Evolutionary conservation across 2,113 vertebrate genomes (phyloP).

Genomic region (Sterna hirundo): DNA sequence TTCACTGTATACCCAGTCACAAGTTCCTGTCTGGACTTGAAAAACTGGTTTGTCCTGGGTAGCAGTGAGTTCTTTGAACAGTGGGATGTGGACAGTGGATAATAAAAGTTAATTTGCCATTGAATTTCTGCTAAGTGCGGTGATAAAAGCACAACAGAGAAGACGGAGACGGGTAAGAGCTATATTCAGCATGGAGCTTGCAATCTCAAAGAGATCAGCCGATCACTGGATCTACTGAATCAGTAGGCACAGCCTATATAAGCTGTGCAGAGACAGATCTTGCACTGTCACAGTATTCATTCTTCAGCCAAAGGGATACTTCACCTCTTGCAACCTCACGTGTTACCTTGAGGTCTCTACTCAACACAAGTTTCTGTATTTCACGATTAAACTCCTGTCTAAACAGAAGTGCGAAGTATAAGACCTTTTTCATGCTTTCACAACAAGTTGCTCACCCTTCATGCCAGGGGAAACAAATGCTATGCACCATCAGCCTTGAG

Average conservation of each 20-base stretch:
- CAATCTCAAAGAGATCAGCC: background rate
- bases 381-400: background rate
- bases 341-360: background rate
- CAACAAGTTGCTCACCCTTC: background rate
- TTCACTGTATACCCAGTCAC: background rate
- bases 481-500: background rate
- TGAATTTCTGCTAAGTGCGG: background rate
- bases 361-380: background rate
- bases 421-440: background rate
- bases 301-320: background rate
- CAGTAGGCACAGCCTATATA: background rate
- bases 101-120: background rate
- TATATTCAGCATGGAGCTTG: background rate
- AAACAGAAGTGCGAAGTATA: background rate
- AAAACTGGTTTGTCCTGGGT: background rate
- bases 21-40: background rate
- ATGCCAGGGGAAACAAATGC: background rate
- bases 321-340: background rate
- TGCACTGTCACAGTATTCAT: background rate
- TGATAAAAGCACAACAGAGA: background rate
- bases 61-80: background rate
- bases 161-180: accelerated
- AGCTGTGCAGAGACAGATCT: background rate
- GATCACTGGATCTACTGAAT: background rate
- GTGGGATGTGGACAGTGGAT: background rate